Conservation (phyloP, 2,113 vertebrate genomes). For the Nicator chloris region DNA sequence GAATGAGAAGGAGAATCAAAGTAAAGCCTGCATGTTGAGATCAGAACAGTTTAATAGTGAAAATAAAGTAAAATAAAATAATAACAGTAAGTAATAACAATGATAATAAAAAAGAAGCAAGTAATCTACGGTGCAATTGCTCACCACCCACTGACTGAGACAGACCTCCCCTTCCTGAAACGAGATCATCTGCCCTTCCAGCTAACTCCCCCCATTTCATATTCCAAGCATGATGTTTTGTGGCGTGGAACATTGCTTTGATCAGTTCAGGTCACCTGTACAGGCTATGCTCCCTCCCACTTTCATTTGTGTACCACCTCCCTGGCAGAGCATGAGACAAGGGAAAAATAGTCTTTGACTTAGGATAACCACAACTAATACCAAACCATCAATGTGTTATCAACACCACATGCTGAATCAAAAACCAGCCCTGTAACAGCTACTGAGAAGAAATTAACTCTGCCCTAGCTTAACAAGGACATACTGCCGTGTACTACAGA, state of each 20-base stretch:
- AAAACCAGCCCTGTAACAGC: not conserved
- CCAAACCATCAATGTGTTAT: not conserved
- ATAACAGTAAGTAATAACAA: not conserved
- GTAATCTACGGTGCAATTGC: not conserved
- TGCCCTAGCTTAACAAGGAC: not conserved
- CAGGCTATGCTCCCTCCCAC: not conserved
- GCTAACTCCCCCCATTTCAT: not conserved
- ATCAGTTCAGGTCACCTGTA: not conserved
- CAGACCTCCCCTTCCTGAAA: not conserved
- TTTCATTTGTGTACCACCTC: rapidly evolving
- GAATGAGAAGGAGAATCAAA: not conserved
- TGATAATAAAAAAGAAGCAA: not conserved
- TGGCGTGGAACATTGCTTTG: not conserved
- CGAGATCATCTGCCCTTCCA: not conserved
- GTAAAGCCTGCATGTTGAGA: not conserved
- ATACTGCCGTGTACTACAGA: not conserved
- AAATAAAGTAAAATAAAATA: not conserved
- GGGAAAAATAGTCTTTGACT: not conserved
- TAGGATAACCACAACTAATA: not conserved
- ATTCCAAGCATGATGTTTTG: rapidly evolving
- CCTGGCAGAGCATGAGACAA: not conserved
- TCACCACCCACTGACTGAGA: not conserved
- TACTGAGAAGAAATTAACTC: not conserved
- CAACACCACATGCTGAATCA: not conserved
- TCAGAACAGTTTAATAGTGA: not conserved